Evolutionary conservation across 2,113 vertebrate species (phyloP).

Genomic region (Trematocara marginatum): DNA sequence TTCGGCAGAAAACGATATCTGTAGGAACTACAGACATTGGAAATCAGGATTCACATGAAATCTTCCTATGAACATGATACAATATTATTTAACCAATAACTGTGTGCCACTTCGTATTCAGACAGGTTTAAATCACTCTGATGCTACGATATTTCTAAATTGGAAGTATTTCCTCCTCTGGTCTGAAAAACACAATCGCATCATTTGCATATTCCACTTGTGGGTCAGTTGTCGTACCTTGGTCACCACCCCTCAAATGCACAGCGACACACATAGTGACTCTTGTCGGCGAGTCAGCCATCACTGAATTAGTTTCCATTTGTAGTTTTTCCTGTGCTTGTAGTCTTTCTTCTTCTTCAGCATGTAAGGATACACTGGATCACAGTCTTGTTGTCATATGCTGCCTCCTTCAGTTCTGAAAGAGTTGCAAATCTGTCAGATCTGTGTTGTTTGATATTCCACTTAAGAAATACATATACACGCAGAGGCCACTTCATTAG

Average conservation of each 20-base stretch:
- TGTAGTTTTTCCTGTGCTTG: neutral
- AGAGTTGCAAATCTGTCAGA: neutral
- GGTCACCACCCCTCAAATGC: neutral
- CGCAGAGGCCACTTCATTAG: neutral
- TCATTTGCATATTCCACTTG: neutral
- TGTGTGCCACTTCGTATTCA: neutral
- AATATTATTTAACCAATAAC: constrained; percentile 28
- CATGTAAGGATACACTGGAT: neutral
- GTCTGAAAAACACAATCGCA: neutral
- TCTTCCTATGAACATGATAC: neutral
- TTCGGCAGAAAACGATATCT: neutral
- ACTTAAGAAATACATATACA: neutral
- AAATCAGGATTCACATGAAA: neutral
- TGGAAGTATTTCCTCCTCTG: neutral
- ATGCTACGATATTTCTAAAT: neutral
- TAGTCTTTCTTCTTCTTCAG: neutral
- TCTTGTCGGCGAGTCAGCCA: neutral
- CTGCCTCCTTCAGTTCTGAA: neutral
- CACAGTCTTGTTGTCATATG: neutral
- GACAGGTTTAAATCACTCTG: constrained; percentile 18
- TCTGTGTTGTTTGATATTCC: neutral
- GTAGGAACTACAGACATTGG: constrained; percentile 7
- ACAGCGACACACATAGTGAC: neutral
- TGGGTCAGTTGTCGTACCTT: neutral
- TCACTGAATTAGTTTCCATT: neutral